Conservation (phyloP, 2,113 vertebrate species). For the Sinosuthora webbiana region DNA sequence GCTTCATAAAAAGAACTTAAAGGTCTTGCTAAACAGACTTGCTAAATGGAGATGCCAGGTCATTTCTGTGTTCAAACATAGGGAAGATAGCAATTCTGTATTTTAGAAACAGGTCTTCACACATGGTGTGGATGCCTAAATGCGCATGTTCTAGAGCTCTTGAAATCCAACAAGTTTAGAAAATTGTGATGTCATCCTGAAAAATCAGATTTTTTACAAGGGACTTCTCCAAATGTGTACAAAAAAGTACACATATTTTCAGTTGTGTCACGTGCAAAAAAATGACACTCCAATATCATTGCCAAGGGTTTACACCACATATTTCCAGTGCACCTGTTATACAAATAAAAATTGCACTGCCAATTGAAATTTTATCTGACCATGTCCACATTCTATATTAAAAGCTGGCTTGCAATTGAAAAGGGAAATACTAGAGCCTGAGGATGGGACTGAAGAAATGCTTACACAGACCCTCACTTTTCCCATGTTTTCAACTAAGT, state of each 20-base stretch:
- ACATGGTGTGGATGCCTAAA: not conserved
- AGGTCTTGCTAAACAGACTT: not conserved
- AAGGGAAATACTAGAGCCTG: not conserved
- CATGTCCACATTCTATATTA: not conserved
- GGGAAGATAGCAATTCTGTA: not conserved
- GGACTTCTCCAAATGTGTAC: not conserved
- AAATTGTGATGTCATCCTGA: not conserved
- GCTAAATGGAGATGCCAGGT: not conserved
- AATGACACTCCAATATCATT: not conserved
- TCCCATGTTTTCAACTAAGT: not conserved
- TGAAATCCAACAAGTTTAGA: not conserved
- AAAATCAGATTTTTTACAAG: not conserved
- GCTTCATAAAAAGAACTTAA: not conserved
- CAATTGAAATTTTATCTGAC: constrained; percentile 18
- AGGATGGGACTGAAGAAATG: not conserved
- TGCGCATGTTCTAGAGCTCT: not conserved
- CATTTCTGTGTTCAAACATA: not conserved
- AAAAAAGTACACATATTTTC: not conserved
- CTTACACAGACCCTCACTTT: not conserved
- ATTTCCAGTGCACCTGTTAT: constrained; percentile 12
- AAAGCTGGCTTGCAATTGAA: not conserved
- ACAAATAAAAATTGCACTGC: not conserved
- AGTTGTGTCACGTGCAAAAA: not conserved
- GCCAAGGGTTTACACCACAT: not conserved
- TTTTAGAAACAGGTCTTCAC: not conserved